Percentiles rank a stretch among this genome's conserved stretches.
phyloP scores from a whole-genome alignment of 2,797 vertebrate genomes.

The Channallabes apus region DNA sequence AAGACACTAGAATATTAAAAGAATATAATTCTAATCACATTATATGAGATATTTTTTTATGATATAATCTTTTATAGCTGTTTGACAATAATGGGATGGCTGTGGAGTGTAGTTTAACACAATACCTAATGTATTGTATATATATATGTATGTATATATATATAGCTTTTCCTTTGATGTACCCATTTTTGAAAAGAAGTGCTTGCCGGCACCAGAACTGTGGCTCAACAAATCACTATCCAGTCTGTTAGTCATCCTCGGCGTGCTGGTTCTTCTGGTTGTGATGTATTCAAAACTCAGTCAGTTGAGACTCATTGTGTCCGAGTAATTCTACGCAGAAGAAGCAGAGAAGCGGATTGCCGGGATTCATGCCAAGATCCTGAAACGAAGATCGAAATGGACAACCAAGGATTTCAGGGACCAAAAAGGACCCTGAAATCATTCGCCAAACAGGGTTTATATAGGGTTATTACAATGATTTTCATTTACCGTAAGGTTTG shows the following conservation, averaged over 20 bases:
- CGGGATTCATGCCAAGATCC: slow-evolving; percentile 83
- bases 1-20: neutral
- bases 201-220: slow-evolving; percentile 79
- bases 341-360: slow-evolving; percentile 71
- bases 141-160: too few species aligned
- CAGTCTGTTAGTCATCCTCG: slow-evolving; percentile 76
- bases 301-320: slow-evolving; percentile 84
- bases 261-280: slow-evolving; percentile 75
- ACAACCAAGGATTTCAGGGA: slow-evolving; percentile 39
- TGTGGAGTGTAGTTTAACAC: too few species aligned
- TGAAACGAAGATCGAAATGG: slow-evolving; percentile 75
- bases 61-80: neutral
- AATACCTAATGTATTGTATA: neutral
- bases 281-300: slow-evolving; percentile 77
- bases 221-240: slow-evolving; percentile 72
- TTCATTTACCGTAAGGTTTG: neutral
- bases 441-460: slow-evolving; percentile 73
- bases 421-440: slow-evolving; percentile 41
- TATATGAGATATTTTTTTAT: neutral
- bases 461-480: too few species aligned
- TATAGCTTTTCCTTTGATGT: slow-evolving; percentile 78
- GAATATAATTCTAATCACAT: neutral
- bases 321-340: slow-evolving; percentile 78
- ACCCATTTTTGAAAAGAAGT: slow-evolving; percentile 82
- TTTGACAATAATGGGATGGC: neutral